Percentiles rank a stretch among this genome's conserved stretches.
Conservation (phyloP, 2,888 invertebrate species). For the Apamea anceps region DNA sequence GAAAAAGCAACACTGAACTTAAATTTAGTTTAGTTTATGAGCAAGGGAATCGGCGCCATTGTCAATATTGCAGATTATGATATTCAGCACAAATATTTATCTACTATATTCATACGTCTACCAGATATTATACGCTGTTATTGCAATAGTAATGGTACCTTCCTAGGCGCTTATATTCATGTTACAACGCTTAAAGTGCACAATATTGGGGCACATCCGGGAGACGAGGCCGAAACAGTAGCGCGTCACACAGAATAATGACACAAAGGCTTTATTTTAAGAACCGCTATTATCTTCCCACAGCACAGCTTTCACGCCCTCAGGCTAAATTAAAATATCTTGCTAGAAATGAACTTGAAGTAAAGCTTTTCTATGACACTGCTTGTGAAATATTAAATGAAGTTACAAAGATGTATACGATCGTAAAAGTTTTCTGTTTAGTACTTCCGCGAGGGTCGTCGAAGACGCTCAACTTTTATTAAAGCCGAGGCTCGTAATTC, state of each 20-base stretch:
- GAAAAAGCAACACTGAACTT: no score
- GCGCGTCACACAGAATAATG: conserved; percentile 79
- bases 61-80: not conserved
- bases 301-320: conserved; percentile 76
- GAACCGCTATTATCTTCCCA: conserved; percentile 82
- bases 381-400: conserved; percentile 71
- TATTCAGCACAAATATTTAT: conserved; percentile 9
- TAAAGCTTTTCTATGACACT: conserved; percentile 69
- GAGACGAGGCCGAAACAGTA: conserved; percentile 56
- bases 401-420: conserved; percentile 68
- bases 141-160: conserved; percentile 27
- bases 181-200: conserved; percentile 48
- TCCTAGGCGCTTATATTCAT: conserved; percentile 45
- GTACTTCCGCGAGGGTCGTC: conserved; percentile 65
- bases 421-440: conserved; percentile 73
- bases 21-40: no score
- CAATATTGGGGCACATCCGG: conserved; percentile 63
- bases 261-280: conserved; percentile 85
- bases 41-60: no score
- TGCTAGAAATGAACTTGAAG: conserved; percentile 70
- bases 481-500: conserved; percentile 52
- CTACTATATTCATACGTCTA: not conserved
- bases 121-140: conserved; percentile 19
- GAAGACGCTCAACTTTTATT: conserved; percentile 50
- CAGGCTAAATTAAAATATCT: conserved; percentile 82